phyloP scores from a whole-genome alignment of 2,113 vertebrate species.

The Myodes glareolus region DNA sequence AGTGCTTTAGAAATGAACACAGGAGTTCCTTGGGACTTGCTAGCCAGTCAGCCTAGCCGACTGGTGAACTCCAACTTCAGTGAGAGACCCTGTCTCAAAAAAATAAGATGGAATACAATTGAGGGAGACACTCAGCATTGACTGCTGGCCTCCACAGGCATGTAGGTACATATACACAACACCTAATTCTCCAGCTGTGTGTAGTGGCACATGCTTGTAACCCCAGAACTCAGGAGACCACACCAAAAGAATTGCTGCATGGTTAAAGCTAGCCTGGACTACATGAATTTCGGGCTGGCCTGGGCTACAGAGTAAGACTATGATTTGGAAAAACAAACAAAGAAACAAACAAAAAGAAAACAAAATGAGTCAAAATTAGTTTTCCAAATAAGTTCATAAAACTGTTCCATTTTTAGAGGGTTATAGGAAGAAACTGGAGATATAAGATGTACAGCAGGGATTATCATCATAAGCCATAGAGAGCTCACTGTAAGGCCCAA shows the following conservation, averaged over 20 bases:
- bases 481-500: no score
- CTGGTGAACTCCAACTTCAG: neutral
- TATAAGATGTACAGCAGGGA: accelerated
- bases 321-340: neutral
- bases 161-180: neutral
- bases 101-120: neutral
- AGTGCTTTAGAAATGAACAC: neutral
- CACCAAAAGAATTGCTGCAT: neutral
- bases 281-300: neutral
- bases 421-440: neutral
- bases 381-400: neutral
- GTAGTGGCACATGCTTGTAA: neutral
- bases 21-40: neutral
- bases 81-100: neutral
- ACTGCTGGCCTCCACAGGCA: neutral
- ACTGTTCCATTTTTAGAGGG: neutral
- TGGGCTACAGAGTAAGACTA: neutral
- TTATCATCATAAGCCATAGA: accelerated
- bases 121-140: neutral
- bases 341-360: neutral
- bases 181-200: neutral
- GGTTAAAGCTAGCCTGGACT: neutral
- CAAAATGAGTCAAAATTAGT: neutral
- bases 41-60: neutral
- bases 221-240: neutral